Percentiles rank a stretch among this genome's conserved stretches.
Conservation (phyloP, 2,888 invertebrate species). For the Boloria selene region DNA sequence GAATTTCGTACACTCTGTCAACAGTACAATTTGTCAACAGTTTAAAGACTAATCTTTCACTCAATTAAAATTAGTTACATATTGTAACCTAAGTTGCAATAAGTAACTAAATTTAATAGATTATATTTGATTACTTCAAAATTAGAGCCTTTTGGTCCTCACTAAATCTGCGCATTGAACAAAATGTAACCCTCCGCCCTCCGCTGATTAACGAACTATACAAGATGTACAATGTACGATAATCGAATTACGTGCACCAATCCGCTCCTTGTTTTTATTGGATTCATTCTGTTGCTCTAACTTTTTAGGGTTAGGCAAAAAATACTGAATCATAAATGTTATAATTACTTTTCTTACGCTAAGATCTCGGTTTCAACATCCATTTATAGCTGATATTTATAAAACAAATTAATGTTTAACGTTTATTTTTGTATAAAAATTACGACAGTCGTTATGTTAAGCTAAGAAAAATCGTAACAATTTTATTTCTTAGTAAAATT, state of each 20-base stretch:
- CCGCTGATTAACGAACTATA: constrained; percentile 54
- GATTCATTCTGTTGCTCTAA: constrained; percentile 25
- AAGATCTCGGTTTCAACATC: too few relatives aligned
- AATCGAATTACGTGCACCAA: constrained; percentile 44
- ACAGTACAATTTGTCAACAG: too few relatives aligned
- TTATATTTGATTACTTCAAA: constrained; percentile 21
- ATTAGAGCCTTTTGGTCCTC: constrained; percentile 35
- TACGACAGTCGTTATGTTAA: constrained; percentile 9
- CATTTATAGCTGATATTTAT: too few relatives aligned
- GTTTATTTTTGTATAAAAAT: not conserved
- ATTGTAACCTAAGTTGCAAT: not conserved
- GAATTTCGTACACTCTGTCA: too few relatives aligned
- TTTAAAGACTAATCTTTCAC: too few relatives aligned
- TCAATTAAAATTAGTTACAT: too few relatives aligned
- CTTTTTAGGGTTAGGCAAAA: constrained; percentile 26
- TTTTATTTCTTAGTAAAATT: constrained; percentile 32
- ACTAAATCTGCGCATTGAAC: constrained; percentile 48
- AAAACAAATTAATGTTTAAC: not conserved
- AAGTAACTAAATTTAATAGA: not conserved
- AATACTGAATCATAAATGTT: not conserved
- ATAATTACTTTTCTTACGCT: too few relatives aligned
- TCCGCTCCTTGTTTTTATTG: constrained; percentile 38
- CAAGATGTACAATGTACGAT: constrained; percentile 44
- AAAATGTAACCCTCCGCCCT: constrained; percentile 51
- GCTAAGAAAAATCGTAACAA: constrained; percentile 26